Conservation (phyloP, 2,113 vertebrate species). For the Clarias batrachus region DNA sequence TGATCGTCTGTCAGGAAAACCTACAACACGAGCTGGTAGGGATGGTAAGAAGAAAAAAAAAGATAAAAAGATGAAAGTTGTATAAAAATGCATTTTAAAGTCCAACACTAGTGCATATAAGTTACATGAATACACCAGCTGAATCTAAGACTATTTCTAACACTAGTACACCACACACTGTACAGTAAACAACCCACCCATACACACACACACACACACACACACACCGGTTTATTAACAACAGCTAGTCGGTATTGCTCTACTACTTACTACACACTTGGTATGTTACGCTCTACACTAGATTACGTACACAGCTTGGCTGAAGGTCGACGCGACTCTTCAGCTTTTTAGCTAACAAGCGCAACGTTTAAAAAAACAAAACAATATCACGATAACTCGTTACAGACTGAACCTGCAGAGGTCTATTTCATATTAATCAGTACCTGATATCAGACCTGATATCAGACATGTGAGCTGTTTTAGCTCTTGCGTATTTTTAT, state of each 20-base stretch:
- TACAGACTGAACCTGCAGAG: not conserved
- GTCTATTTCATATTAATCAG: not conserved
- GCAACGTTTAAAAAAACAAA: not conserved
- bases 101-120: constrained; percentile 57
- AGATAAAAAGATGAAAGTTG: constrained; percentile 43
- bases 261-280: constrained; percentile 54
- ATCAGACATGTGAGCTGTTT: not conserved
- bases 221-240: constrained; percentile 54
- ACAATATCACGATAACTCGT: not conserved
- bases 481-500: not conserved
- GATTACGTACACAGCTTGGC: constrained; percentile 22
- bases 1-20: constrained; percentile 35
- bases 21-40: constrained; percentile 24
- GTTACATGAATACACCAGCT: constrained; percentile 53
- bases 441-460: constrained; percentile 13
- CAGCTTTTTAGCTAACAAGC: not conserved
- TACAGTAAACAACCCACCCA: constrained; percentile 45
- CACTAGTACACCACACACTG: constrained; percentile 53
- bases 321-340: not conserved
- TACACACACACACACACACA: constrained; percentile 46
- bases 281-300: constrained; percentile 36
- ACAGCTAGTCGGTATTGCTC: constrained; percentile 61
- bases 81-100: constrained; percentile 41
- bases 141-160: constrained; percentile 55
- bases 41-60: constrained; percentile 11